Percentiles rank a stretch among this genome's conserved stretches.
Conservation (phyloP, 2,888 invertebrate genomes). For the Myopa testacea region DNA sequence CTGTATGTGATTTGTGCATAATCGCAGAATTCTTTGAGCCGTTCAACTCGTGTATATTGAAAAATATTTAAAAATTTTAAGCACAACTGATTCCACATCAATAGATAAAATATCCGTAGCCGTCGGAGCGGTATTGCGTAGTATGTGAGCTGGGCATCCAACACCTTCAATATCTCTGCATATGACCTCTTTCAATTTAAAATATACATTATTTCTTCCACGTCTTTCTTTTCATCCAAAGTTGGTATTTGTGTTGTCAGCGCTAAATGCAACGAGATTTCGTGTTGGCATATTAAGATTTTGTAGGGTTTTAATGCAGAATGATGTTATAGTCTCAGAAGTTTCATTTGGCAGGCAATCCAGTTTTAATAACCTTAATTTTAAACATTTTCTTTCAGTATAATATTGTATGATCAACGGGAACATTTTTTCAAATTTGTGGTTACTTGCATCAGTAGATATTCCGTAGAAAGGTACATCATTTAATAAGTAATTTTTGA, state of each 20-base stretch:
- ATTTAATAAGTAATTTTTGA: no score
- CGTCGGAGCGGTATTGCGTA: background rate
- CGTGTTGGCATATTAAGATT: background rate
- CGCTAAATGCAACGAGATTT: slow-evolving; percentile 20
- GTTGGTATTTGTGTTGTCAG: slow-evolving; percentile 10
- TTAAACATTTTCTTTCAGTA: background rate
- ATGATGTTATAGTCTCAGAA: background rate
- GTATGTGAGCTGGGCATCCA: background rate
- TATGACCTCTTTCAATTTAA: background rate
- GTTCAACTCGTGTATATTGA: no score
- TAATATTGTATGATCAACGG: slow-evolving; percentile 3
- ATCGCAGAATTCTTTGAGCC: no score
- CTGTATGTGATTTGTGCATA: no score
- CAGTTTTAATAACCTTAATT: background rate
- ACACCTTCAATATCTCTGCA: background rate
- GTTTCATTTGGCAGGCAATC: slow-evolving; percentile 6
- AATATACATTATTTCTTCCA: slow-evolving; percentile 5
- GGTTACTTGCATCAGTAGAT: background rate
- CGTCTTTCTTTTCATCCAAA: slow-evolving; percentile 5
- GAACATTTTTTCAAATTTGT: slow-evolving; percentile 7
- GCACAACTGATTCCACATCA: no score
- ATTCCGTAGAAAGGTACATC: slow-evolving; percentile 12
- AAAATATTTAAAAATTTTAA: no score
- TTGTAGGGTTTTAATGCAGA: no score
- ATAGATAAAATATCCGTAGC: background rate